These are phyloP conservation scores for Aldrovandia affinis DNA, from an alignment of 2,797 vertebrate genomes.

Conservation along the genomic window DNA sequence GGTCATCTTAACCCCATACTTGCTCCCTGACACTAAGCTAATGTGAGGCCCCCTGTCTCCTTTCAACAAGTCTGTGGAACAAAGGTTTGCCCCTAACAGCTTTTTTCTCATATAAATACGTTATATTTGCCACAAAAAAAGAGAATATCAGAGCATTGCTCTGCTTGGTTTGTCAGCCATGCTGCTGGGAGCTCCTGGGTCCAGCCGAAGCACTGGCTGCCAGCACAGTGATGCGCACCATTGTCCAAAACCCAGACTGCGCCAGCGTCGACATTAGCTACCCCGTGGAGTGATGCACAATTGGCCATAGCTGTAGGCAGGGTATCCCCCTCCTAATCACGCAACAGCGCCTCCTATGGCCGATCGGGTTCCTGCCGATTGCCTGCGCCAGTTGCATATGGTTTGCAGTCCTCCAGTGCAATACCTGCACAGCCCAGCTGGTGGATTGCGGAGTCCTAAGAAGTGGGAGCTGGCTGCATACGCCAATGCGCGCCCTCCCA, in stretches of 20 bases:
- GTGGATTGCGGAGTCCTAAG: background rate
- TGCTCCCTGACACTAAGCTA: conserved; percentile 13
- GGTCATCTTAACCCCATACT: background rate
- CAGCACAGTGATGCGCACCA: background rate
- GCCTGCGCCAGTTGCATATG: background rate
- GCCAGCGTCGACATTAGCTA: background rate
- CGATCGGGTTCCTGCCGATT: background rate
- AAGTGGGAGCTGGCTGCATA: background rate
- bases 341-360: background rate
- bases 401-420: background rate
- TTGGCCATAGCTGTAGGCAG: background rate
- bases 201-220: background rate
- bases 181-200: background rate
- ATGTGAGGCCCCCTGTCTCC: background rate
- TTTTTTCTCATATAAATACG: background rate
- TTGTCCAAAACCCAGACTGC: background rate
- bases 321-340: background rate
- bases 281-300: background rate
- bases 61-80: background rate
- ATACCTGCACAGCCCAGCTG: background rate
- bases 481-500: background rate
- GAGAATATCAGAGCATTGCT: background rate
- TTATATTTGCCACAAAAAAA: background rate
- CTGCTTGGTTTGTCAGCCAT: background rate
- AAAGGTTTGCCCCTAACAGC: background rate